Evolutionary conservation across 1,140 invertebrate species (phyloP), one percentile per base, ranked within the genome.

Genomic region (Aradophagus sp.): DNA sequence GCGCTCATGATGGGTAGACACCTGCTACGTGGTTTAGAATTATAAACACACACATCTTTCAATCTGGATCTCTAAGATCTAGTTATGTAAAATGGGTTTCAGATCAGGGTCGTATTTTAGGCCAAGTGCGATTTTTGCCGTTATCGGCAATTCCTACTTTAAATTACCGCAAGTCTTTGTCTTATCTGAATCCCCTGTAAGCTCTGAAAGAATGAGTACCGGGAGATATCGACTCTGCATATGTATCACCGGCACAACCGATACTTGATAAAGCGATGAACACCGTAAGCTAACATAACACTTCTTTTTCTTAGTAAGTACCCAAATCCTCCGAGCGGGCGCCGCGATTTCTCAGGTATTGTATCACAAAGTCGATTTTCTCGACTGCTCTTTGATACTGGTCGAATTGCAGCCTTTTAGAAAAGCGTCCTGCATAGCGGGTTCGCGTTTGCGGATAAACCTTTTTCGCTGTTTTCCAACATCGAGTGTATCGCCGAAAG

Each of bases 221-320:
- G n/a, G 17, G 72, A 80, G 83, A 84, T 84, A 85, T 79, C 81
- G 80, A 78, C 71, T 83, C 80, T 84, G 79, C 80, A 82, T 84
- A 83, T 82, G 81, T 80, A 84, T 81, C 76, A 80, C 65, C 41
- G 14, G 63, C 58, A 58, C 15, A 38, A 52, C 55, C 74, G 71
- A 80, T 77, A 78, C 76, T 82, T 75, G 68, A 77, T 80, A 80
- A 82, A 80, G 73, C 76, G 70, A 73, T 62, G 68, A 75, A 73
- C 55, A 72, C 47, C 42, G 55, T 50, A 41, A 72, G 61, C 61
- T 39, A 70, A 52, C 67, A 52, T 63, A 45, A 63, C 67, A 38
- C 29, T 63, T 50, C 50, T 34, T 69, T 56, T 62, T 48, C 55
- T 2, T 7, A 17, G 41, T 27, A 15, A 26, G 35, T 55, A 47